phyloP scores from a whole-genome alignment of 1,140 invertebrate species.

The Drosophila obscura region DNA sequence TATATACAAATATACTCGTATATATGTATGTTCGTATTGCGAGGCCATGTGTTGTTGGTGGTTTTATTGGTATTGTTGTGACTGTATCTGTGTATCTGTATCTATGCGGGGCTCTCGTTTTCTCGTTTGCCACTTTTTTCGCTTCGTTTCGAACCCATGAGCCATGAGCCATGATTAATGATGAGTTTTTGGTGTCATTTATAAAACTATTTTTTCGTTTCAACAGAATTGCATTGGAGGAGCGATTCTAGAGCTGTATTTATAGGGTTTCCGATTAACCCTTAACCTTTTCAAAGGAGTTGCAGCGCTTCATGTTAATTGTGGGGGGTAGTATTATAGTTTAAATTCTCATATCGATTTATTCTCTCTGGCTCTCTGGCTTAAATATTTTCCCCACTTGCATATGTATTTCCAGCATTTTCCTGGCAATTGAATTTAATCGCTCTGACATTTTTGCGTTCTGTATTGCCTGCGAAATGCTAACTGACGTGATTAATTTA shows the following conservation, averaged over 20 bases:
- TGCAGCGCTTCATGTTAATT: no score
- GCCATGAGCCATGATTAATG: conserved; percentile 49
- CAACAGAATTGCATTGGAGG: not conserved
- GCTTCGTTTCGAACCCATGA: conserved; percentile 19
- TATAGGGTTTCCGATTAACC: not conserved
- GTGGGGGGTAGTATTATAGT: no score
- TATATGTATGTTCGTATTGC: not conserved
- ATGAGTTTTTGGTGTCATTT: conserved; percentile 16
- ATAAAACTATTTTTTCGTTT: not conserved
- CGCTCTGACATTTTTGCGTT: conserved; percentile 15
- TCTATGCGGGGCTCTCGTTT: conserved; percentile 7
- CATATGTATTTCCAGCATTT: not conserved
- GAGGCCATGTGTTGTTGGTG: conserved; percentile 12
- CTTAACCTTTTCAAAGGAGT: not conserved
- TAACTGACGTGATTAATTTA: conserved; percentile 35
- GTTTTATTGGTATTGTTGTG: conserved; percentile 1
- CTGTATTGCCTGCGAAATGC: conserved; percentile 3
- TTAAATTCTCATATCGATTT: no score
- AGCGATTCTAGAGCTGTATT: no score
- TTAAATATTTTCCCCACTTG: conserved; percentile 8
- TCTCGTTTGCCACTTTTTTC: conserved; percentile 28
- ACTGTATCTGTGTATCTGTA: conserved; percentile 3
- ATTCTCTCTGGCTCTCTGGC: no score
- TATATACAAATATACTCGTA: conserved; percentile 5
- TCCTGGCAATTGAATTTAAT: conserved; percentile 13